Evolutionary conservation across 2,113 vertebrate genomes (phyloP).

Genomic region (Archocentrus centrarchus): DNA sequence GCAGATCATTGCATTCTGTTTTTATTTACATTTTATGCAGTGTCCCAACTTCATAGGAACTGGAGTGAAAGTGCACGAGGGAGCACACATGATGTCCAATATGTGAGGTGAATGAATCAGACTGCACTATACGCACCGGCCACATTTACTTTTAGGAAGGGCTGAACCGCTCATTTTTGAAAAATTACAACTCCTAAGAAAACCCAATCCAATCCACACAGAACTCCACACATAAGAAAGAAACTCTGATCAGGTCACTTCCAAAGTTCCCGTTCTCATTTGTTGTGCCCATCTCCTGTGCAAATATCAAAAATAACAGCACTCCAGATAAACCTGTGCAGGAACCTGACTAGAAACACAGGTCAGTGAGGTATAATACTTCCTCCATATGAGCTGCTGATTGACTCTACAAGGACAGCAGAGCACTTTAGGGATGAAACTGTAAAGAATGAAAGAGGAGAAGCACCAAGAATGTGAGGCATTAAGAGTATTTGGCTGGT

Average conservation of each 20-base stretch:
- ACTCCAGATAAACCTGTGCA: background rate
- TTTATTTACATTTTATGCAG: too few species aligned
- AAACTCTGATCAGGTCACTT: background rate
- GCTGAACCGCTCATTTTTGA: too few species aligned
- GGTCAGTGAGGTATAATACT: background rate
- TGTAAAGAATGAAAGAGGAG: slow-evolving; percentile 62
- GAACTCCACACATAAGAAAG: too few species aligned
- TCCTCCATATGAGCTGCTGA: background rate
- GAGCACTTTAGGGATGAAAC: background rate
- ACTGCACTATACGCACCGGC: too few species aligned
- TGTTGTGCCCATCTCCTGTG: background rate
- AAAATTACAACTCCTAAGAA: too few species aligned
- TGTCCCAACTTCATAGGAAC: too few species aligned
- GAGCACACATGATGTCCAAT: too few species aligned
- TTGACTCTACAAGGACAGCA: background rate
- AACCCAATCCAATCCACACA: too few species aligned
- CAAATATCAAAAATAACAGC: background rate
- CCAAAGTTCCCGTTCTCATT: background rate
- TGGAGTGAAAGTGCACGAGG: too few species aligned
- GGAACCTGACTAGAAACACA: background rate
- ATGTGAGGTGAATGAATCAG: too few species aligned
- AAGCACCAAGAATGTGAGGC: slow-evolving; percentile 61
- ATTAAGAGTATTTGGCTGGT: slow-evolving; percentile 47
- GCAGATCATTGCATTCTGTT: too few species aligned
- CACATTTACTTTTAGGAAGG: too few species aligned